Conservation (phyloP, 2,888 invertebrate genomes). For the Balanococcus diminutus region DNA sequence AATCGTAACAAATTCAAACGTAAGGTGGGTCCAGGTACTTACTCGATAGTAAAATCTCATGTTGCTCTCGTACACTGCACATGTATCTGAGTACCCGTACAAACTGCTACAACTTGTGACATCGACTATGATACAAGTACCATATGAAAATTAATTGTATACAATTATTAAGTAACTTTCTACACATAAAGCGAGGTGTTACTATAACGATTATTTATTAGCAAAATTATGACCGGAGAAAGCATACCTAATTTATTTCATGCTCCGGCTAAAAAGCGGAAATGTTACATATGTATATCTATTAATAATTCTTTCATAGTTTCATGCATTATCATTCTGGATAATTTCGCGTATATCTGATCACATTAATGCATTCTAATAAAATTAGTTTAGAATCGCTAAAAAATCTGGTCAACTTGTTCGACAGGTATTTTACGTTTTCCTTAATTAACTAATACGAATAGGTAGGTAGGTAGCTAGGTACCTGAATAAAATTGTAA, state of each 20-base stretch:
- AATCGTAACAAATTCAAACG: background rate
- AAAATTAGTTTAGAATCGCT: background rate
- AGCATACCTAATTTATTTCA: slow-evolving; percentile 39
- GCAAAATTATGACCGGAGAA: slow-evolving; percentile 18
- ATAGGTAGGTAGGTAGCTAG: no score
- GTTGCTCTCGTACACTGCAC: background rate
- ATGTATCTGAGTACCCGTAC: background rate
- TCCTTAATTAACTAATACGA: no score
- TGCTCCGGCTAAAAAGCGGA: slow-evolving; percentile 19
- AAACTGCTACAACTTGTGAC: background rate
- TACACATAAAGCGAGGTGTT: background rate
- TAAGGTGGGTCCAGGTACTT: background rate
- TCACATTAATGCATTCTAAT: background rate
- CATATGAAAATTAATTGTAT: slow-evolving; percentile 25
- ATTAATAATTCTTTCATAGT: background rate
- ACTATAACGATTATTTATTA: slow-evolving; percentile 3
- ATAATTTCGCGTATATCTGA: background rate
- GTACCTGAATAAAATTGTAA: no score
- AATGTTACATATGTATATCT: slow-evolving; percentile 9
- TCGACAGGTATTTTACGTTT: background rate
- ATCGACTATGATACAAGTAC: slow-evolving; percentile 17
- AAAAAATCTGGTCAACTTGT: background rate
- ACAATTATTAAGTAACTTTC: slow-evolving; percentile 33
- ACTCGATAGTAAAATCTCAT: background rate
- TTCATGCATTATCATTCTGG: background rate